Evolutionary conservation across 2,888 invertebrate genomes (phyloP), one percentile per base, ranked within the genome.

Genomic region (Macaria notata): DNA sequence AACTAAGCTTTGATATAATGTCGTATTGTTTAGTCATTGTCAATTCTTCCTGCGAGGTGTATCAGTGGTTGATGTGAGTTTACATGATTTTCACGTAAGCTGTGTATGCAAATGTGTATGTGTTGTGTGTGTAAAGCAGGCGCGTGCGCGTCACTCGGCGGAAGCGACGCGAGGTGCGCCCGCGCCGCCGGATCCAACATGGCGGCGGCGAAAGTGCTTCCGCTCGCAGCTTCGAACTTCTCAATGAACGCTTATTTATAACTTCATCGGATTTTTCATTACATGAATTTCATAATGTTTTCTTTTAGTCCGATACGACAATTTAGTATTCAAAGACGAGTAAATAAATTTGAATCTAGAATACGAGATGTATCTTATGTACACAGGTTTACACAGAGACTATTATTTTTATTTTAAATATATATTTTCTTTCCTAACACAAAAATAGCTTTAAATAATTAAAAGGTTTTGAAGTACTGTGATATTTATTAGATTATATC

Each of bases 191-290:
- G 90, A 89, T 89, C 87, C 89, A 89, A 86, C 72, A 90, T 90
- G 89, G 90, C 91, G 76, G 78, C 81, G 86, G 89, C 88, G 88
- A 90, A 90, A 90, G 91, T 89, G 86, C 86, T 90, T 91, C 91
- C 91, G 91, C 66, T 74, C 73, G 71, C 19, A 78, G 78, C 81
- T 85, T 81, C 79, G 81, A 77, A 82, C 79, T 80, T 84, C 82
- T 88, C 84, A 86, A 87, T 88, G 86, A 84, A 86, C 73, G 76
- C 74, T 79, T 78, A 78, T 78, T 78, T 78, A 73, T 76, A 78
- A 73, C 75, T 72, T 78, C 73, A 78, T 76, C 75, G 72, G 75
- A 61, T 61, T 62, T 62, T 59, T 61, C 45, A 49, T 52, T 57
- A 38, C 55, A 59, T 59, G 59, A 52, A 61, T 58, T 54, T 51